Conservation (phyloP, 2,797 vertebrate genomes). For the Crax fasciolata region DNA sequence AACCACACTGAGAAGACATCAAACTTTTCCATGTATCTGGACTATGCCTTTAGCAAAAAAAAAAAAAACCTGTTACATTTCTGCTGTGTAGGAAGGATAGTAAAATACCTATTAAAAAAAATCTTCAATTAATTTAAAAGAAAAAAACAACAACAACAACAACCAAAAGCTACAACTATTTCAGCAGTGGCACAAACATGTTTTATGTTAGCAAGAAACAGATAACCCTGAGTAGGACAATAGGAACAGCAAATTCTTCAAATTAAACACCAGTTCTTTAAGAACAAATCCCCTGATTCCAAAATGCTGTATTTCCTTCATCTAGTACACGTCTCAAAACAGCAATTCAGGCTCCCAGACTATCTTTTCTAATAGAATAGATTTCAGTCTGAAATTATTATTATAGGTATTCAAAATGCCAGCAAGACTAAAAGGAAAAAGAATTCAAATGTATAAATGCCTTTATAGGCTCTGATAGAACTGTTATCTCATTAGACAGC, state of each 20-base stretch:
- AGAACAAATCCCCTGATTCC: neutral
- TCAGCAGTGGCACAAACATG: neutral
- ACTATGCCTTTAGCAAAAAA: neutral
- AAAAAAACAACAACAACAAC: neutral
- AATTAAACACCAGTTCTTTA: neutral
- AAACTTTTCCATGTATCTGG: neutral
- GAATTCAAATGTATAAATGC: fast-evolving
- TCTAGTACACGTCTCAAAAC: neutral
- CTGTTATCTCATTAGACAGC: neutral
- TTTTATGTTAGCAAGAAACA: neutral
- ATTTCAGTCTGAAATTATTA: neutral
- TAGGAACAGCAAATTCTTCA: neutral
- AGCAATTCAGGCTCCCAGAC: neutral
- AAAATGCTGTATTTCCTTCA: neutral
- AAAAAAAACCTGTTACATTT: neutral
- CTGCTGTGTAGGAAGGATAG: neutral
- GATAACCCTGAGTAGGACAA: neutral
- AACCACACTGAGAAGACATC: neutral
- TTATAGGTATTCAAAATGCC: neutral
- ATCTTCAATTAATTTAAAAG: neutral
- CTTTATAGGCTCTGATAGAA: neutral
- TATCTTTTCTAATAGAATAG: neutral
- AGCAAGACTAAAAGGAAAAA: neutral
- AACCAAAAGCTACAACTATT: neutral
- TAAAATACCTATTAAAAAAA: neutral